phyloP scores from a whole-genome alignment of 2,113 vertebrate species.

The Acrocephalus arundinaceus region DNA sequence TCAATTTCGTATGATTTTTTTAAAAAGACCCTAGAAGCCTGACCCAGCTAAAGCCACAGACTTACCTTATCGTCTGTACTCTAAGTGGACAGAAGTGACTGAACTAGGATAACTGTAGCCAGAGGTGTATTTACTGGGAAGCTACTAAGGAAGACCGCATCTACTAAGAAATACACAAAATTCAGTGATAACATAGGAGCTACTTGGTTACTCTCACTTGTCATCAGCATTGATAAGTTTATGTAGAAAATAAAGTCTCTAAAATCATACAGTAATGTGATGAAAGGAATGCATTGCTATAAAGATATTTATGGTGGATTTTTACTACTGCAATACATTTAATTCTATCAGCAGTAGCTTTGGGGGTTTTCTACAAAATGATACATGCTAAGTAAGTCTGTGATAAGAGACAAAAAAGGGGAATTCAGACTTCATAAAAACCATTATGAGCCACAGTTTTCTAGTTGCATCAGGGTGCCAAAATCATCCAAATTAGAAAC shows the following conservation, averaged over 20 bases:
- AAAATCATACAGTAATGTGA: neutral
- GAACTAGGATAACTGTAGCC: constrained; percentile 29
- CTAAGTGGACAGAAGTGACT: constrained; percentile 30
- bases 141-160: neutral
- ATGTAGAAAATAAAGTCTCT: neutral
- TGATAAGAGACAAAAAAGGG: neutral
- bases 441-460: neutral
- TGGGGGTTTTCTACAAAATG: neutral
- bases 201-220: neutral
- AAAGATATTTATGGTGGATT: neutral
- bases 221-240: neutral
- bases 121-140: constrained; percentile 1
- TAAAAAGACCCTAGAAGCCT: neutral
- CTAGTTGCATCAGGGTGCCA: neutral
- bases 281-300: neutral
- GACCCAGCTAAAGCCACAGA: neutral
- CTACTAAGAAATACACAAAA: neutral
- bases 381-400: neutral
- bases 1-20: neutral
- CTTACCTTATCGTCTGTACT: neutral
- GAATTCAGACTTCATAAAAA: neutral
- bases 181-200: neutral
- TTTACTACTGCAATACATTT: neutral
- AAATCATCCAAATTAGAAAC: neutral
- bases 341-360: neutral